Conservation (phyloP, 92 coral and sea anemone genomes). For the Bergia puertoricense region DNA sequence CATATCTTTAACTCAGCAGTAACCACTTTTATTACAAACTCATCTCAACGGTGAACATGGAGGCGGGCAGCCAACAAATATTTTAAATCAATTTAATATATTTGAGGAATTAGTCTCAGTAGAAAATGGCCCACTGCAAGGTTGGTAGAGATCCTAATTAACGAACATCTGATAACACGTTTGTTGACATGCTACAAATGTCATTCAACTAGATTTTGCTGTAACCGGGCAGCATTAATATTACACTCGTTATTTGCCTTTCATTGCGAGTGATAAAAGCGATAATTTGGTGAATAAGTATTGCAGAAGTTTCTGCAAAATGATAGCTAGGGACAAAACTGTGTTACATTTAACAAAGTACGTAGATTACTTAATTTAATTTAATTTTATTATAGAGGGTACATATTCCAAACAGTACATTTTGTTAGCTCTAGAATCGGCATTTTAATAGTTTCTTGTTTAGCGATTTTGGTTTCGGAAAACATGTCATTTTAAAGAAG, state of each 20-base stretch:
- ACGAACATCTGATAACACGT: not conserved
- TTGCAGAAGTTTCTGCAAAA: not conserved
- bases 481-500: not conserved
- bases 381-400: not conserved
- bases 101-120: not conserved
- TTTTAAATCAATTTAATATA: no score
- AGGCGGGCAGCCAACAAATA: not conserved
- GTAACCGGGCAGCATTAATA: constrained; percentile 7
- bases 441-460: not conserved
- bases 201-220: constrained; percentile 11
- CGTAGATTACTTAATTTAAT: not conserved
- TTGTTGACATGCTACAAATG: not conserved
- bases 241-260: not conserved
- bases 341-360: not conserved
- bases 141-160: not conserved
- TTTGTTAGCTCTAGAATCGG: not conserved
- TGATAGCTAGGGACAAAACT: not conserved
- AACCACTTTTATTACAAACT: not conserved
- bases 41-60: not conserved
- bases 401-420: not conserved
- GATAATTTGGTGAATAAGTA: not conserved
- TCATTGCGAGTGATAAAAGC: not conserved
- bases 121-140: not conserved
- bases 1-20: not conserved
- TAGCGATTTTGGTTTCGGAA: not conserved